Evolutionary conservation across 2,113 vertebrate genomes (phyloP).

Genomic region (Tichodroma muraria): DNA sequence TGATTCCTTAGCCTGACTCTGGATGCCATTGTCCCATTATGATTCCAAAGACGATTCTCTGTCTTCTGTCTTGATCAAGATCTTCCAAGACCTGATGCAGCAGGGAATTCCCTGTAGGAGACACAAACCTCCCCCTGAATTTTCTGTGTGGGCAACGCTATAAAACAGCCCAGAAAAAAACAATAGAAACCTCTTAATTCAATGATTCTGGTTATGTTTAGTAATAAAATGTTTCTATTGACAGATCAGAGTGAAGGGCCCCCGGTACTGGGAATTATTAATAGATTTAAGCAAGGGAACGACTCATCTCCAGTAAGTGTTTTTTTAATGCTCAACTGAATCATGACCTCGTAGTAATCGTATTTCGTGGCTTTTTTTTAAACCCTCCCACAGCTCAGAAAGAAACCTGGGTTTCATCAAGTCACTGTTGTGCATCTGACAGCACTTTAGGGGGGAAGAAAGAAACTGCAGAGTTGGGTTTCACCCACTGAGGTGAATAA

Average conservation of each 20-base stretch:
- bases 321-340: neutral
- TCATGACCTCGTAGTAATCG: neutral
- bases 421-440: slow-evolving; percentile 1
- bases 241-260: slow-evolving; percentile 95
- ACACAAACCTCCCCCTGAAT: neutral
- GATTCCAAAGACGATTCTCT: neutral
- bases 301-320: slow-evolving; percentile 87
- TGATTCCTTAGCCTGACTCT: neutral
- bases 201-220: neutral
- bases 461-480: slow-evolving; percentile 47
- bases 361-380: neutral
- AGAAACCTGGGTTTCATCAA: neutral
- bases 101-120: neutral
- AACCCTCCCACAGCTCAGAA: neutral
- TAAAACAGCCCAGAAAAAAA: neutral
- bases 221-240: slow-evolving; percentile 40
- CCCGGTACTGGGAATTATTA: slow-evolving; percentile 94
- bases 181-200: neutral
- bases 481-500: slow-evolving; percentile 44
- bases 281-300: slow-evolving; percentile 91
- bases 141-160: neutral
- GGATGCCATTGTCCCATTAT: neutral
- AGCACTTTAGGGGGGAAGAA: neutral
- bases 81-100: neutral
- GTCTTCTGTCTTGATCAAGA: neutral